Evolutionary conservation across 2,888 invertebrate species (phyloP).

Genomic region (Plutella xylostella): DNA sequence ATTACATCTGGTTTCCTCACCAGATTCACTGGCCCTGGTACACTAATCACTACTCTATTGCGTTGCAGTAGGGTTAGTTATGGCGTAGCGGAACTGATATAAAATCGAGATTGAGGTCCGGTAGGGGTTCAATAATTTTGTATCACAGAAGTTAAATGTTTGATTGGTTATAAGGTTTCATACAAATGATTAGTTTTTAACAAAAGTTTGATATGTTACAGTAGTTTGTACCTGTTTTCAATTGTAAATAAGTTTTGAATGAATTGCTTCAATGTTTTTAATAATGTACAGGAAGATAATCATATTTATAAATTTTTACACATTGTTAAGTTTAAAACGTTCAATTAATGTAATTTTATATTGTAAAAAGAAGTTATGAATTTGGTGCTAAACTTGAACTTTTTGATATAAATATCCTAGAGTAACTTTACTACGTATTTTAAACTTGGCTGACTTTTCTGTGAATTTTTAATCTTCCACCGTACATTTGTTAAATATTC

Average conservation of each 20-base stretch:
- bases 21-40: too few relatives aligned
- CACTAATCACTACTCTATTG: too few relatives aligned
- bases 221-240: constrained; percentile 7
- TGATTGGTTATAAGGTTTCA: too few relatives aligned
- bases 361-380: constrained; percentile 31
- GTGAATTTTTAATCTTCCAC: too few relatives aligned
- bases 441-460: background rate
- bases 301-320: constrained; percentile 32
- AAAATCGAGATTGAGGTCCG: too few relatives aligned
- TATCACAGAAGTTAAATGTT: too few relatives aligned
- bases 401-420: constrained; percentile 19
- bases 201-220: constrained; percentile 1
- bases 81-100: too few relatives aligned
- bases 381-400: constrained; percentile 45
- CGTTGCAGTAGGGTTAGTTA: too few relatives aligned
- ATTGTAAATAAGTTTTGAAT: background rate
- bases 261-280: background rate
- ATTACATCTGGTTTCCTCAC: too few relatives aligned
- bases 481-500: too few relatives aligned
- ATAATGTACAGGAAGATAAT: constrained; percentile 10
- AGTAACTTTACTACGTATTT: too few relatives aligned
- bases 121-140: too few relatives aligned
- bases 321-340: constrained; percentile 17
- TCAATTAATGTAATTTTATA: constrained; percentile 33
- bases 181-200: background rate